Base-by-base conservation (phyloP, 2,113 vertebrate species). In the Cyanistes caeruleus region DNA sequence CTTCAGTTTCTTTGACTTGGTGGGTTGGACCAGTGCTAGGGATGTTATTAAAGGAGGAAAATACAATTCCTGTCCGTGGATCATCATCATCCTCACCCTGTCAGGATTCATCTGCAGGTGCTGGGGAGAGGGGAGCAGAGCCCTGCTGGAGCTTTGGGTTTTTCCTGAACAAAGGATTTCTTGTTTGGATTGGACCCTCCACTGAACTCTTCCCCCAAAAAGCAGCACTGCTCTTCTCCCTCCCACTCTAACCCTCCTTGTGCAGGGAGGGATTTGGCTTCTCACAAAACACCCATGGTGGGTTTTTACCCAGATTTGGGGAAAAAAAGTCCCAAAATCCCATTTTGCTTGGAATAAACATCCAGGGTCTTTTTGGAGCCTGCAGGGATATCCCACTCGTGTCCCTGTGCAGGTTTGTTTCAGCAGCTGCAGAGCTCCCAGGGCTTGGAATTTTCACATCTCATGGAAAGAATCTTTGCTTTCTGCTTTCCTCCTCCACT, bases 31-130 rank as follows among this genome's bases (percentile, higher is more conserved):
- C 56, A 5, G 15, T 3, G 55, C 37, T 65, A 44, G 30, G 56
- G 48, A 21, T 7, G 53, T 62, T 53, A 33, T 2, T 43, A 25
- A 35, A 39, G 30, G 11, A 24, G 41, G 13, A 51, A 72, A 62
- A 17, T 0, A 0, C 12, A 33, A 1, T 14, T 20, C 6, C 48
- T 77, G 37, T 24, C 8, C 43, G 0, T 1, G 39, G 87, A 46
- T 28, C 68, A 44, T 81, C 86, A 46, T 28, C 68, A 44, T 81
- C 86, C 24, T 11, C 58, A 39, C 3, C 59, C 87, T 62, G n/a
- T 25, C 46, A 10, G 62, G 43, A 16, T 43, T 13, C 11, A 53
- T 5, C 31, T 13, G 5, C 20, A 51, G 24, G 75, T 25, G 55
- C 80, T 55, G 76, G 15, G 67, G 3, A 51, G 30, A 49, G 25